Conservation (phyloP, 2,113 vertebrate species). For the Sorex araneus region DNA sequence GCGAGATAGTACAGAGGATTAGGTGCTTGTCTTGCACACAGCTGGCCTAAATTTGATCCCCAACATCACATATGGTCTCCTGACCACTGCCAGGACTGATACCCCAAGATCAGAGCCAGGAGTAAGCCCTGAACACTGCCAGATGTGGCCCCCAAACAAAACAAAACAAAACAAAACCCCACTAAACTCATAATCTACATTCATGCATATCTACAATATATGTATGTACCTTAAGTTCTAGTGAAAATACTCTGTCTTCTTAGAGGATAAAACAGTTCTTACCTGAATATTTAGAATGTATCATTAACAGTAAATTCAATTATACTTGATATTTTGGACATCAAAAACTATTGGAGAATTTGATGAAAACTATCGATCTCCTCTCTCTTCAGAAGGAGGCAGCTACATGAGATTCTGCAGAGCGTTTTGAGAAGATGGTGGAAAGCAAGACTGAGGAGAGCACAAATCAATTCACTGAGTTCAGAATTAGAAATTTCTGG, state of each 20-base stretch:
- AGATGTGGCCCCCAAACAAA: too few relatives aligned
- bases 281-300: slow-evolving; percentile 14
- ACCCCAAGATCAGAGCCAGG: too few relatives aligned
- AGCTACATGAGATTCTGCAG: neutral
- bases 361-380: neutral
- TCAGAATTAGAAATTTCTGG: neutral
- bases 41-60: too few relatives aligned
- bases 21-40: too few relatives aligned
- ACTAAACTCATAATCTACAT: neutral
- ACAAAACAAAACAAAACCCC: too few relatives aligned
- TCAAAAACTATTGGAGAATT: neutral
- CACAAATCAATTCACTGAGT: neutral
- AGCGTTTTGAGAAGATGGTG: neutral
- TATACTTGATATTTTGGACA: neutral
- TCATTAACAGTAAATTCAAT: neutral
- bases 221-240: neutral
- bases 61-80: too few relatives aligned
- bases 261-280: neutral
- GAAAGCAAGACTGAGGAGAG: neutral
- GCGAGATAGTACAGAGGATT: too few relatives aligned
- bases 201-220: neutral
- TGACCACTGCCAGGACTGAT: too few relatives aligned
- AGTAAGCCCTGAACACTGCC: too few relatives aligned
- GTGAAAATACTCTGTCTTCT: neutral
- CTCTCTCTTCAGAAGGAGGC: neutral